Evolutionary conservation across 2,888 invertebrate species (phyloP), one percentile per base, ranked within the genome.

Genomic region (Lordiphosa andalusiaca): DNA sequence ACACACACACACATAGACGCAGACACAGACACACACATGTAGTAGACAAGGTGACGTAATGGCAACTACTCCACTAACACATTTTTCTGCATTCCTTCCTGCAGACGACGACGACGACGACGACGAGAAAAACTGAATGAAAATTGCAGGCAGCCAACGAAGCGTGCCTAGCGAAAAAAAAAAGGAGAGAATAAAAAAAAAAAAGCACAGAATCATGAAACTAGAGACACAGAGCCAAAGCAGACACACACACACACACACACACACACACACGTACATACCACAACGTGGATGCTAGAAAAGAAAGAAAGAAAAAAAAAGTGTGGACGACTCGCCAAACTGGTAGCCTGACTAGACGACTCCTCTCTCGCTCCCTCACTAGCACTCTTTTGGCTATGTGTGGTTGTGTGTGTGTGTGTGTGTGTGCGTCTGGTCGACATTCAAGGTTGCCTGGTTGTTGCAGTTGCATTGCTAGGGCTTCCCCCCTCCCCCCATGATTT

Each of bases 1-100:
- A 38, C 37, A 46, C 53, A 58, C 37, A 40, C 40, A 54, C 39
- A 60, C 48, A 21, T 16, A 60, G 50, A 56, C 37, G 23, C 48
- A 39, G 10, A 36, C 38, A 42, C 35, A 37, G 13, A 19, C 30
- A 48, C 46, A 48, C 21, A 37, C 38, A 38, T 38, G 41, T 38
- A 35, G 38, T 23, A 44, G 49, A 42, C 56, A 74, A 87, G 88
- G 87, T 88, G 88, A 88, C 88, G 88, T 88, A 88, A 88, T 88
- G 86, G 78, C 87, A 89, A 87, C 88, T 88, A 88, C 89, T 88
- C 88, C 88, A 88, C 88, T 88, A 88, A 88, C 88, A 88, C 88
- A 88, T 88, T 88, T 88, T 88, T 86, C 88, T 89, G 86, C 87
- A 87, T 87, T 88, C 87, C 86, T 85, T 71, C 81, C 48, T 30